A percentile compares a stretch with the other conserved stretches of the same genome.
Evolutionary conservation across 2,797 vertebrate genomes (phyloP).

Genomic region (Sebastes vulpes): DNA sequence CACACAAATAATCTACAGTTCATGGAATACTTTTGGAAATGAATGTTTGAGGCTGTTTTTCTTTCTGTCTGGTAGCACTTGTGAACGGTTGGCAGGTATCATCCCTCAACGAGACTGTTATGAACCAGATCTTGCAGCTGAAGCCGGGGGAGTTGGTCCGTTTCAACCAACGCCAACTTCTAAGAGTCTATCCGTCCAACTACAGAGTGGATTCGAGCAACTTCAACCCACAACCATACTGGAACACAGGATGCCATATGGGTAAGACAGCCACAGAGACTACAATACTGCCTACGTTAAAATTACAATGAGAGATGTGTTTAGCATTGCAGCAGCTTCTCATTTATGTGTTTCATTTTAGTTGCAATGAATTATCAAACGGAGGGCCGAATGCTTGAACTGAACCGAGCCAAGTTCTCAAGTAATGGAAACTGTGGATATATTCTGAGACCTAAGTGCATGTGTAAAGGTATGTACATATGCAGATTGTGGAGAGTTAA

Average conservation of each 20-base stretch:
- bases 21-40: not conserved
- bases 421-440: conserved; percentile 95
- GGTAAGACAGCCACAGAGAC: conserved; percentile 75
- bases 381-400: conserved; percentile 94
- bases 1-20: not conserved
- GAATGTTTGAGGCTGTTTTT: not conserved
- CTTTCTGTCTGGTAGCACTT: conserved; percentile 75
- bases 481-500: not conserved
- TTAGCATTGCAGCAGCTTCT: not conserved
- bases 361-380: conserved; percentile 97
- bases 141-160: conserved; percentile 90
- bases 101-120: conserved; percentile 95
- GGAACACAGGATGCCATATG: conserved; percentile 95
- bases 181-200: conserved; percentile 94
- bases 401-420: conserved; percentile 94
- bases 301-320: not conserved
- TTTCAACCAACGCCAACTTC: conserved; percentile 95
- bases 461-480: conserved; percentile 90
- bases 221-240: conserved; percentile 96
- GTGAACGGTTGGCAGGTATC: conserved; percentile 95
- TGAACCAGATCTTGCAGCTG: conserved; percentile 94
- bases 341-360: conserved; percentile 56
- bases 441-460: conserved; percentile 92
- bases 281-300: not conserved
- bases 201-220: conserved; percentile 97